Conservation (phyloP, 2,797 vertebrate species). For the Chelmon rostratus region DNA sequence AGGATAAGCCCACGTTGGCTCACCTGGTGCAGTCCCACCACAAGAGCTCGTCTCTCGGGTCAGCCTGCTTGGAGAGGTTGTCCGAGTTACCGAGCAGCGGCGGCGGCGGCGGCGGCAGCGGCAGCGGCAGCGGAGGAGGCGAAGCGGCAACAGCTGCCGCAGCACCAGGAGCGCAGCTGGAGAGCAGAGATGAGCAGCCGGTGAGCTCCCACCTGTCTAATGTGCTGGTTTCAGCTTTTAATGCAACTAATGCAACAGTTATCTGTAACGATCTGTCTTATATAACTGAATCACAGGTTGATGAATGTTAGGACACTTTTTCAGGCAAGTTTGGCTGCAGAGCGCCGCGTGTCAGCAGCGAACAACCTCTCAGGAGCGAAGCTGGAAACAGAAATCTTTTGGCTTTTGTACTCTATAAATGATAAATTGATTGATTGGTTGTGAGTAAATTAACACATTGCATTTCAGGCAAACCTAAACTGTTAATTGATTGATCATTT, state of each 20-base stretch:
- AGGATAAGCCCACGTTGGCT: conserved; percentile 67
- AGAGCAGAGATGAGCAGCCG: conserved; percentile 34
- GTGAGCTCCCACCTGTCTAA: conserved; percentile 39
- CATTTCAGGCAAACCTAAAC: too few relatives aligned
- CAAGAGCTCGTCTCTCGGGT: conserved; percentile 90
- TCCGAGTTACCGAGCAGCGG: conserved; percentile 49
- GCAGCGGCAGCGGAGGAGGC: not conserved
- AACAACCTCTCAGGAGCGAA: too few relatives aligned
- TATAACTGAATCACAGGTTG: not conserved
- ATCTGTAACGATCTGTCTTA: accelerated
- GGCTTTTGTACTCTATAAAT: too few relatives aligned
- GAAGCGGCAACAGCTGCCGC: conserved; percentile 30
- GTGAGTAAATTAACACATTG: too few relatives aligned
- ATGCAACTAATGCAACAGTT: accelerated
- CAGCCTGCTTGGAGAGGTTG: conserved; percentile 84
- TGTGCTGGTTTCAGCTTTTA: not conserved
- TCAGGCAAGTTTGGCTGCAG: not conserved
- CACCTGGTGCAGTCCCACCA: conserved; percentile 88
- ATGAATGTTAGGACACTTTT: too few relatives aligned
- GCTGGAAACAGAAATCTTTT: not conserved
- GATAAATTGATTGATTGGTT: too few relatives aligned
- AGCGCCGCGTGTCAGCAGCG: too few relatives aligned
- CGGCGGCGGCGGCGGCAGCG: not conserved
- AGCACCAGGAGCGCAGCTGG: conserved; percentile 32
- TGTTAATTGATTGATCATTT: not conserved